Evolutionary conservation across 2,797 vertebrate species (phyloP).

Genomic region (Streptopelia turtur): DNA sequence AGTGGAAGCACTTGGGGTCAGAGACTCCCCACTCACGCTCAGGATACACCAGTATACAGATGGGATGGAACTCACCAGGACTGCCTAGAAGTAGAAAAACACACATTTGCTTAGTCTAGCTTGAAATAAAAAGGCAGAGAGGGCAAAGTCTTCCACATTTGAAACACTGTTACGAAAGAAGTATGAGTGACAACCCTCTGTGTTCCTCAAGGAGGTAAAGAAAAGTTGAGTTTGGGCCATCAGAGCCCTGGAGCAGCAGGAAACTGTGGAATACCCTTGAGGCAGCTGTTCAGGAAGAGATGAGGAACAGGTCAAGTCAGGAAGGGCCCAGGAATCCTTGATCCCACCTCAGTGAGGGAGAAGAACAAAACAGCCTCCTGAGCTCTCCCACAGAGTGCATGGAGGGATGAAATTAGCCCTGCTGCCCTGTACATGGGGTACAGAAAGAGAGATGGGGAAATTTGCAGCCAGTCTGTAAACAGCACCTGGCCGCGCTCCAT

Average conservation of each 20-base stretch:
- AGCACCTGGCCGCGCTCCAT: not conserved
- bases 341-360: not conserved
- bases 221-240: not conserved
- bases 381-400: not conserved
- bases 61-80: not conserved
- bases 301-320: not conserved
- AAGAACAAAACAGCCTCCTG: not conserved
- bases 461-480: not conserved
- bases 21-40: rapidly evolving
- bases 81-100: not conserved
- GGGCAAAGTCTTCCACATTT: not conserved
- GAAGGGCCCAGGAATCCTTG: not conserved
- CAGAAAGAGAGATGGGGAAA: not conserved
- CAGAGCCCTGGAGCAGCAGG: not conserved
- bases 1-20: not conserved
- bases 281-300: not conserved
- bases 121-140: not conserved
- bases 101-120: not conserved
- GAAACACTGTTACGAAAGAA: not conserved
- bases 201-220: not conserved
- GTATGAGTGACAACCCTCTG: not conserved
- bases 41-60: not conserved
- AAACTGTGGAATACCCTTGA: not conserved
- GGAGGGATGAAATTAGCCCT: not conserved
- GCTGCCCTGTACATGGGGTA: not conserved